Evolutionary conservation across 2,888 invertebrate species (phyloP), one percentile per base, ranked within the genome.

Genomic region (Agelastica alni): DNA sequence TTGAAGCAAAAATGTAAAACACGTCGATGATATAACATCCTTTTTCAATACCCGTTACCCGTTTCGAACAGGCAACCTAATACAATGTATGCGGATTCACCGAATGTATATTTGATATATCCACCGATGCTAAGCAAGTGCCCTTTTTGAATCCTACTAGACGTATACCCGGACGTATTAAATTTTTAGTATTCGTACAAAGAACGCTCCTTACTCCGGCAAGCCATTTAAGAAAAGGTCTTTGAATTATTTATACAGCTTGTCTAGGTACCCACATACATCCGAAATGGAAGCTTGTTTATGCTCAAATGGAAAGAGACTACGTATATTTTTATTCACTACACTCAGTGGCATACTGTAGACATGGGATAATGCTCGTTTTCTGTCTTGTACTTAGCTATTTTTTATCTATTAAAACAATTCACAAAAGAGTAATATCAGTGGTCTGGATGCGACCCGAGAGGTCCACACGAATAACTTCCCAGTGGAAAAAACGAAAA

Each of bases 181-280:
- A 53, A 59, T 51, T 59, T 59, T 59, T 59, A 59, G 59, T 51
- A 56, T 56, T 53, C 59, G 44, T 59, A 59, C 59, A 48, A 59
- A 56, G 59, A 56, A 56, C 56, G 53, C 55, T 59, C 44, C 55
- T 45, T 56, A 51, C 51, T 59, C 53, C 37, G 44, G 28, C 51
- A 39, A 53, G 59, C 59, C 53, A 59, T 56, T 59, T 56, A 51
- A 59, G 53, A 51, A 56, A 56, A 51, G 53, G 43, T 36, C 22
- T 51, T 45, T 59, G 59, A 59, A 59, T 59, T 56, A 59, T 59
- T 56, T 56, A 59, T 59, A 42, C 18, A 41, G 47, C 43, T 56
- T 53, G 53, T 53, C 53, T 56, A 52, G 55, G 55, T 55, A 54
- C 54, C 49, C 41, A 49, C 41, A 49, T 49, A 49, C 41, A 49